Percentiles rank a stretch among this genome's conserved stretches.
phyloP scores from a whole-genome alignment of 1,140 invertebrate species.

The Caenorhabditis inopinata region DNA sequence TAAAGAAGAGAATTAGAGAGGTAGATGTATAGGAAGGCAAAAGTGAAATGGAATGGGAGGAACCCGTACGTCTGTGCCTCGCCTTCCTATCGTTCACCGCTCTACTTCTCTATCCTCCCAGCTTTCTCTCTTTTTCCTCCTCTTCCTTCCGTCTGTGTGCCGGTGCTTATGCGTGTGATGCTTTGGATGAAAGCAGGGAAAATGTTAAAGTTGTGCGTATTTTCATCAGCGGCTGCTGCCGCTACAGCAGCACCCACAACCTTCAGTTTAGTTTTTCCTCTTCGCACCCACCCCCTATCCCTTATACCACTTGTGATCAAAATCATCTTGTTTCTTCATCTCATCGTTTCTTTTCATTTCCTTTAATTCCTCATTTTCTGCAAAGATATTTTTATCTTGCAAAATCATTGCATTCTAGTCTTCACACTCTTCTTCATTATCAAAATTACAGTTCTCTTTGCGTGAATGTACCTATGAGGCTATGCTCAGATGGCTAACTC shows the following conservation, averaged over 20 bases:
- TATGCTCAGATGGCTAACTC: slow-evolving; percentile 36
- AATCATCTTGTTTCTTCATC: slow-evolving; percentile 16
- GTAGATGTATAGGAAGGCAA: neutral
- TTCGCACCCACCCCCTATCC: neutral
- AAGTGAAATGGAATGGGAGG: too few relatives aligned
- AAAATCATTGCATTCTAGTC: slow-evolving; percentile 66
- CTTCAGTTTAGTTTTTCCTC: neutral
- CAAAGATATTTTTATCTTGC: neutral
- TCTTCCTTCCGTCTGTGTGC: neutral
- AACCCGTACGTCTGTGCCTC: neutral
- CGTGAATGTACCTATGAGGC: slow-evolving; percentile 44
- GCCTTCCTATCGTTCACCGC: neutral
- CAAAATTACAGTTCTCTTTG: neutral
- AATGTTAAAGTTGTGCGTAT: slow-evolving; percentile 24
- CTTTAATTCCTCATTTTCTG: neutral
- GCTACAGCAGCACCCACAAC: neutral
- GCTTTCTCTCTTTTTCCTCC: neutral
- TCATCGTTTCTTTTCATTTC: neutral
- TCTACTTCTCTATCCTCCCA: neutral
- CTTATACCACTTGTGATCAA: slow-evolving; percentile 21
- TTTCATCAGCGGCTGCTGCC: slow-evolving; percentile 13
- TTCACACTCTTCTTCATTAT: slow-evolving; percentile 71
- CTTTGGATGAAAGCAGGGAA: neutral
- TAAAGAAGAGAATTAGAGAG: neutral
- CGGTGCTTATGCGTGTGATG: neutral